Conservation (phyloP, 1,140 invertebrate genomes). For the Platorchestia sp. region DNA sequence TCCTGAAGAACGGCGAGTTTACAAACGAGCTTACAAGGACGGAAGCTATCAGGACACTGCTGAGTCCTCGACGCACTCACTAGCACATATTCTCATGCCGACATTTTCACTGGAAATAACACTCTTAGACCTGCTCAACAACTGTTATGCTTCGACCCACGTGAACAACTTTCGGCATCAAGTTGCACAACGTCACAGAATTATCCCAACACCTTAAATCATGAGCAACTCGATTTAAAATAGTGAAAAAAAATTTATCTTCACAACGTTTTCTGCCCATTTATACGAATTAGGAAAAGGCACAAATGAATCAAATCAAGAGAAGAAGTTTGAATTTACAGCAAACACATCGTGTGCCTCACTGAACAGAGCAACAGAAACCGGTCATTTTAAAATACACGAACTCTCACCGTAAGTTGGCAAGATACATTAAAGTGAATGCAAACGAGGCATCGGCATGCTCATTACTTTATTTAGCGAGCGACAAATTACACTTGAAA, state of each 20-base stretch:
- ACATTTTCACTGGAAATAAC: no score
- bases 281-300: neutral
- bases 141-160: no score
- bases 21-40: neutral
- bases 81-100: no score
- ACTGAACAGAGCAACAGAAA: neutral
- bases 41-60: no score
- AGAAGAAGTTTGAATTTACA: neutral
- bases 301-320: neutral
- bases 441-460: conserved; percentile 4
- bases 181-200: neutral
- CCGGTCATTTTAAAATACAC: neutral
- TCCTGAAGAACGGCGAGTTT: neutral
- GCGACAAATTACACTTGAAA: conserved; percentile 1
- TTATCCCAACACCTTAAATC: no score
- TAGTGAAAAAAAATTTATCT: no score
- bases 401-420: neutral
- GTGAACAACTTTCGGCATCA: neutral
- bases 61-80: no score
- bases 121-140: no score
- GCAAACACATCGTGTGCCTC: neutral
- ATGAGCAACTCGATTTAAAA: no score
- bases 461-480: conserved; percentile 9
- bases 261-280: neutral
- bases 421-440: neutral